Evolutionary conservation across 2,113 vertebrate species (phyloP).

Genomic region (Poeciliopsis turrubarensis): DNA sequence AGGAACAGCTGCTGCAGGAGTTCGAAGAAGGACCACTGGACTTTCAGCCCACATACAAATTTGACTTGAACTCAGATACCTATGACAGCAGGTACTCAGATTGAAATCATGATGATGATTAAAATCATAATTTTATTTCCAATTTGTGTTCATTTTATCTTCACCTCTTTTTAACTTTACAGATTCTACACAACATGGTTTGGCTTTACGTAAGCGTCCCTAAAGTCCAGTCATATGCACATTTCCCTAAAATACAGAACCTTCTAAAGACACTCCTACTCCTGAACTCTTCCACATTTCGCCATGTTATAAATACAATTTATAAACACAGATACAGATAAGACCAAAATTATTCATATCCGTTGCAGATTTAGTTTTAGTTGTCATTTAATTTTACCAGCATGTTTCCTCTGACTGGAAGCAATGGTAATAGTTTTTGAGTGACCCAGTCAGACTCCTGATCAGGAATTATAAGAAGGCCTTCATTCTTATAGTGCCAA

Average conservation of each 20-base stretch:
- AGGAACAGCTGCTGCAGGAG: slow-evolving; percentile 83
- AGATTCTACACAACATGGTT: slow-evolving; percentile 82
- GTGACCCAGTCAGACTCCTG: no score
- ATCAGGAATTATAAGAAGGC: no score
- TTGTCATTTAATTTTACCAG: no score
- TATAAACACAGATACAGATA: background rate
- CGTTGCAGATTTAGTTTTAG: background rate
- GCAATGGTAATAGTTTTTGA: no score
- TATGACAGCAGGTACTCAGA: slow-evolving; percentile 87
- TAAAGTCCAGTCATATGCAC: slow-evolving; percentile 23
- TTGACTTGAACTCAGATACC: slow-evolving; percentile 86
- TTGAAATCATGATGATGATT: background rate
- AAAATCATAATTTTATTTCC: background rate
- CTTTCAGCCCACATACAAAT: slow-evolving; percentile 96
- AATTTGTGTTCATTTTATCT: slow-evolving; percentile 11
- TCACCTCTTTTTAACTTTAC: slow-evolving; percentile 62
- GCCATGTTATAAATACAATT: background rate
- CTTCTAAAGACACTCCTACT: background rate
- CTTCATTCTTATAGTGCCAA: no score
- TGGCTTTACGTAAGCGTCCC: slow-evolving; percentile 85
- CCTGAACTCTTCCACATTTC: background rate
- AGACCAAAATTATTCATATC: background rate
- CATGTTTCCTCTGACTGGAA: no score
- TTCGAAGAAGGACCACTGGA: slow-evolving; percentile 91
- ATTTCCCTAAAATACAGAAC: background rate